phyloP scores from a whole-genome alignment of 2,888 invertebrate genomes.

The Tubulanus polymorphus region DNA sequence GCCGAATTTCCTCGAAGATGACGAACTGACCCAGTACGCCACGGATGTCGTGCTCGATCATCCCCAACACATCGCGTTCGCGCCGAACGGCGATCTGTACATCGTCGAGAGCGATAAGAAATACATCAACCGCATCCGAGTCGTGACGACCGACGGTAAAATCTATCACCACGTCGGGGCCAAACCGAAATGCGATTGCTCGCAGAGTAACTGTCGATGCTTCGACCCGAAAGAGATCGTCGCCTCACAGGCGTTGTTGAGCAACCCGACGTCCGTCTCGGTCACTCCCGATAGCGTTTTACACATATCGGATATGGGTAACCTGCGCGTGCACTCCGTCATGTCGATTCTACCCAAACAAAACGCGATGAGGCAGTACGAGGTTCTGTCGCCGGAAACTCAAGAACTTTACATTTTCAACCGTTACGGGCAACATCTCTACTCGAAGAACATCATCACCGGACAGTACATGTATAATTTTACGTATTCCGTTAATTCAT shows the following conservation, averaged over 20 bases:
- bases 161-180: conserved; percentile 91
- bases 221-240: conserved; percentile 65
- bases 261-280: conserved; percentile 78
- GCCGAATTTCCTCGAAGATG: conserved; percentile 27
- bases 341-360: conserved; percentile 42
- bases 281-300: conserved; percentile 94
- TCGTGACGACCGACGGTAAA: conserved; percentile 89
- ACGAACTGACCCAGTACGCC: conserved; percentile 57
- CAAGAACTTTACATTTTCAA: conserved; percentile 70
- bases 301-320: conserved; percentile 89
- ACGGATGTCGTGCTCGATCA: conserved; percentile 86
- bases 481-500: conserved; percentile 93
- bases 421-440: conserved; percentile 87
- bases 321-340: conserved; percentile 64
- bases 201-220: conserved; percentile 76
- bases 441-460: conserved; percentile 91
- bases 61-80: conserved; percentile 83
- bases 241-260: conserved; percentile 89
- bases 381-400: conserved; percentile 88
- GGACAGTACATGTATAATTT: conserved; percentile 92
- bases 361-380: conserved; percentile 59
- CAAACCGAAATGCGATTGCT: conserved; percentile 60
- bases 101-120: conserved; percentile 88
- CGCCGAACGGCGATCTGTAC: conserved; percentile 85
- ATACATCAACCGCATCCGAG: conserved; percentile 78